Evolutionary conservation across 92 coral and sea anemone species (phyloP), one percentile per base, ranked within the genome.

Genomic region (Actinostola sp.): DNA sequence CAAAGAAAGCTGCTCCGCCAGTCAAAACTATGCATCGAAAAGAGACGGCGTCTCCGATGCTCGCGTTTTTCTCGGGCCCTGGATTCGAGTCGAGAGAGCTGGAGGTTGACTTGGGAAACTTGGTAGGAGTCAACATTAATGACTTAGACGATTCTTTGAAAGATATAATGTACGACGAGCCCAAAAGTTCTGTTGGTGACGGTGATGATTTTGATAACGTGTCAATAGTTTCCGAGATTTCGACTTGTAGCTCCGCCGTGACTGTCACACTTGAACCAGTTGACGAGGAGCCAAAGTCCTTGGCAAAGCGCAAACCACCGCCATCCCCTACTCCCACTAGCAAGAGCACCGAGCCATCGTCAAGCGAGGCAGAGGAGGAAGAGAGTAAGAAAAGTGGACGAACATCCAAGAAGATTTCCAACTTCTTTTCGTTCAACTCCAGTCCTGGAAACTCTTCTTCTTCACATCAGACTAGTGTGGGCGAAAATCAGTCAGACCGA

Each of bases 281-380:
- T 16, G 90, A 80, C 41, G 90, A 80, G 29, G 67, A 57, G 32
- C 67, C 79, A 17, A 73, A 69, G 31, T 1, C 35, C 29, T 15
- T 35, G 23, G 32, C 16, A 48, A 63, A 24, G 14, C 8, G 4
- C 26, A 50, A 23, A 43, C 56, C 73, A 21, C 73, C 72, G 0
- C n/a, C 72, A 10, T 59, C 69, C 10, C 81, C 81, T 2, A 21
- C 81, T 3, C 44, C 85, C 30, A 48, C 81, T 41, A 1, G 80
- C 75, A 51, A 14, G 48, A 50, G 21, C 63, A 35, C 63, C 20
- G 81, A 75, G 16, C 79, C 72, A 14, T 85, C 94, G 60, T 85
- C 88, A 3, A 86, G 84, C 76, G 92, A 90, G 34, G 78, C 87
- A 46, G 96, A 90, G 42, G 95, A 89, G 19, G 96, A 86, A 70